Base-by-base conservation (phyloP, 1,140 invertebrate genomes). In the Palaemon carinicauda region DNA sequence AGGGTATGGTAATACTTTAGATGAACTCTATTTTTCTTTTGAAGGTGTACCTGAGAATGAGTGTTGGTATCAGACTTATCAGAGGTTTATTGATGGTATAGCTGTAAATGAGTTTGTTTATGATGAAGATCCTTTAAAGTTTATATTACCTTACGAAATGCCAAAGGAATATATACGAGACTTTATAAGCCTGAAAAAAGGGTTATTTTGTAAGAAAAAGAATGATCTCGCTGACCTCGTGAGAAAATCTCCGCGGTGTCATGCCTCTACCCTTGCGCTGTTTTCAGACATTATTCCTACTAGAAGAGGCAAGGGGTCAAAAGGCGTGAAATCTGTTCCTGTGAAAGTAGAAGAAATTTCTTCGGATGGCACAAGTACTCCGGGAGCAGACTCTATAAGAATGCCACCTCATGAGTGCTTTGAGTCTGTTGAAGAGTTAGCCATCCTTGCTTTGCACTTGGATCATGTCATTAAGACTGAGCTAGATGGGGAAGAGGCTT, bases 81-180 rank as follows among this genome's bases (percentile, higher is more conserved):
- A 89, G 65, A 85, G 89, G 56, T 82, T 88, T 31, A 82, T 89
- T 71, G 86, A 88, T 75, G 89, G 89, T 24, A 75, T 78, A 69
- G 75, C 71, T 71, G 65, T 51, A 7, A 88, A 89, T 83, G 89
- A 88, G 56, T 89, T 87, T 82, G 60, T 52, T 54, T 83, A 89
- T 80, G 82, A 89, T 50, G 87, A 89, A 33, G 89, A 89, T 24
- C 80, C 73, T 74, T 54, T 89, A 15, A 85, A 80, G 41, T 89
- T 88, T 82, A 65, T 89, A 29, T 82, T 89, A 60, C 89, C 89
- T 29, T 89, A 89, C 83, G 89, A 89, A 87, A 89, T 89, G 89
- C 89, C 89, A 51, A 88, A 83, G 60, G 89, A 89, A 79, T 88
- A 88, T 87, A 77, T 89, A 19, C 81, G 80, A 75, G 89, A 89